A percentile compares a stretch with the other conserved stretches of the same genome.
Conservation (phyloP, 2,888 invertebrate genomes). For the Drosophila ustulata region DNA sequence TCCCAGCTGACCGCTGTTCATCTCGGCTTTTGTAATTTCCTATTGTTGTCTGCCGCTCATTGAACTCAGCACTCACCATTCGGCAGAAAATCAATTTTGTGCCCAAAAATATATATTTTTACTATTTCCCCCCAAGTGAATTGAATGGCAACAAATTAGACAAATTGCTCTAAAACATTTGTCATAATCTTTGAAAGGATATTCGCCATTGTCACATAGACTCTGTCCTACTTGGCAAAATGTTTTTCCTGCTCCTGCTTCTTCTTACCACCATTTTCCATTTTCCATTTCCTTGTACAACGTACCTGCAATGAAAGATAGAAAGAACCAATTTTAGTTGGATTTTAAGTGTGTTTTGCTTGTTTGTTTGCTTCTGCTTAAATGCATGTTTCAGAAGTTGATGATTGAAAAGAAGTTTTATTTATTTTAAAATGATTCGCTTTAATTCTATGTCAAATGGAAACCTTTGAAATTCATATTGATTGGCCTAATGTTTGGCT, state of each 20-base stretch:
- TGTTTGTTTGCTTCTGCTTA: conserved; percentile 13
- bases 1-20: conserved; percentile 32
- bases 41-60: conserved; percentile 40
- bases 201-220: neutral
- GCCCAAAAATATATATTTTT: conserved; percentile 8
- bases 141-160: conserved; percentile 58
- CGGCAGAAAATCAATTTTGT: conserved; percentile 63
- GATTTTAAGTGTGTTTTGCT: conserved; percentile 32
- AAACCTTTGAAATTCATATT: conserved; percentile 3
- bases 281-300: conserved; percentile 5
- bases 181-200: conserved; percentile 56
- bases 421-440: neutral
- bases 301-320: conserved; percentile 42
- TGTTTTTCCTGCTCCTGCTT: neutral
- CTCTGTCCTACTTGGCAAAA: neutral
- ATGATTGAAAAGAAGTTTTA: neutral
- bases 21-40: conserved; percentile 58
- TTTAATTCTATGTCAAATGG: neutral
- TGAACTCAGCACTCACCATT: conserved; percentile 20
- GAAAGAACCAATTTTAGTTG: conserved; percentile 27
- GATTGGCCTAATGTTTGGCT: conserved; percentile 15
- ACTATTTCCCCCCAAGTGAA: conserved; percentile 12
- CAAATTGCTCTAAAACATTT: conserved; percentile 62
- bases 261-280: neutral
- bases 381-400: neutral